These are phyloP conservation scores for Strigops habroptila DNA, from an alignment of 2,113 vertebrate genomes.

Conservation along the genomic window DNA sequence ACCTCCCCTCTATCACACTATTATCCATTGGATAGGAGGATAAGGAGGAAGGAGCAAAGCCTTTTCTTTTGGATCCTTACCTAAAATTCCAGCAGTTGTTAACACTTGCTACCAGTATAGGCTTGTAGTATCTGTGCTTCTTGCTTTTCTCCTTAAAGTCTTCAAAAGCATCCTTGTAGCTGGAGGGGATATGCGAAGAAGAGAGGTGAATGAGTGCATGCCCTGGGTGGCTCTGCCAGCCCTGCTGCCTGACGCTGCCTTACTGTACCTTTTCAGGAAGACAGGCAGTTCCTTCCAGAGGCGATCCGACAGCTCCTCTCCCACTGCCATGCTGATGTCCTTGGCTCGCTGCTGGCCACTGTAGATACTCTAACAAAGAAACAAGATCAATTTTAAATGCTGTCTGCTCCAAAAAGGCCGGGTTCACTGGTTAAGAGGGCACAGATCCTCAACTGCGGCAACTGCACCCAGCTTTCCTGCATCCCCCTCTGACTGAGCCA, in stretches of 20 bases:
- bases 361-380: conserved; percentile 70
- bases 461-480: background rate
- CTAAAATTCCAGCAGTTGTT: conserved; percentile 83
- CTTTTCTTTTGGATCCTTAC: conserved; percentile 61
- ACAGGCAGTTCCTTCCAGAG: conserved; percentile 70
- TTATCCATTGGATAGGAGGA: background rate
- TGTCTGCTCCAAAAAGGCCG: background rate
- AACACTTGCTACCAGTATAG: conserved; percentile 81
- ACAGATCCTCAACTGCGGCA: background rate
- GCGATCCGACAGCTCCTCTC: conserved; percentile 10
- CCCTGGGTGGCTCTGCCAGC: background rate
- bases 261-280: conserved; percentile 79
- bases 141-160: conserved; percentile 74
- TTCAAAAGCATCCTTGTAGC: conserved; percentile 79
- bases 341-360: conserved; percentile 58
- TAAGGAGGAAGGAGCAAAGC: background rate
- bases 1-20: background rate
- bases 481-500: background rate
- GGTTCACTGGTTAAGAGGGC: background rate
- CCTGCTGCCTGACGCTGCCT: fast-evolving
- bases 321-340: conserved; percentile 53
- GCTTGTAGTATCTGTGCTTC: conserved; percentile 61
- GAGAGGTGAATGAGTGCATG: background rate
- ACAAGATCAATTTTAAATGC: background rate
- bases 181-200: conserved; percentile 34